A percentile compares a stretch with the other conserved stretches of the same genome.
phyloP scores from a whole-genome alignment of 2,797 vertebrate genomes.

The Perodicticus potto region DNA sequence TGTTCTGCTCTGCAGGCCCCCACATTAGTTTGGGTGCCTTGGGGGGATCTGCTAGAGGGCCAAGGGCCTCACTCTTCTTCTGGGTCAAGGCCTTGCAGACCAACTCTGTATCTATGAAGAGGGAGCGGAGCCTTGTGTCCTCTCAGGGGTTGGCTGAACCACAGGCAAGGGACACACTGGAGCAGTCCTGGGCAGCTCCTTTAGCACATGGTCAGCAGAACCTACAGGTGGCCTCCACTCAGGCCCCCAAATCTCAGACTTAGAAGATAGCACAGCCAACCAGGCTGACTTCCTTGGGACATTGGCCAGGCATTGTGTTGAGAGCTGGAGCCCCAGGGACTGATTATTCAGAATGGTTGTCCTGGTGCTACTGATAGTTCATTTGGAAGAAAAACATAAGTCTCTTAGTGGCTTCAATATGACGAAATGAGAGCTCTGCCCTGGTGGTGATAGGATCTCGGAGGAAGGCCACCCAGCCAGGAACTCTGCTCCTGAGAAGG shows the following conservation, averaged over 20 bases:
- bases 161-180: background rate
- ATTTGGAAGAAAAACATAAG: background rate
- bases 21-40: background rate
- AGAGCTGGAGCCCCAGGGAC: background rate
- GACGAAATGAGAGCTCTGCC: fast-evolving
- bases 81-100: background rate
- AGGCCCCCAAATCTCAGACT: background rate
- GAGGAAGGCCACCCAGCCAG: background rate
- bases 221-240: fast-evolving
- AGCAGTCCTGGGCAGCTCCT: background rate
- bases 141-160: background rate
- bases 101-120: background rate
- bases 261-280: fast-evolving
- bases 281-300: fast-evolving
- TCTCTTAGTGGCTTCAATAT: fast-evolving
- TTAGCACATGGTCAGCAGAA: fast-evolving
- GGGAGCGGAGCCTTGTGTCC: background rate
- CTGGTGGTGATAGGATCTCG: background rate
- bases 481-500: fast-evolving
- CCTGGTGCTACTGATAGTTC: background rate
- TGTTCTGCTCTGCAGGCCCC: fast-evolving
- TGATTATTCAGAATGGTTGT: background rate
- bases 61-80: background rate
- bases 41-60: background rate
- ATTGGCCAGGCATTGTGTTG: fast-evolving